These are phyloP conservation scores for Diglossa brunneiventris DNA, from an alignment of 2,113 vertebrate genomes.

Conservation along the genomic window DNA sequence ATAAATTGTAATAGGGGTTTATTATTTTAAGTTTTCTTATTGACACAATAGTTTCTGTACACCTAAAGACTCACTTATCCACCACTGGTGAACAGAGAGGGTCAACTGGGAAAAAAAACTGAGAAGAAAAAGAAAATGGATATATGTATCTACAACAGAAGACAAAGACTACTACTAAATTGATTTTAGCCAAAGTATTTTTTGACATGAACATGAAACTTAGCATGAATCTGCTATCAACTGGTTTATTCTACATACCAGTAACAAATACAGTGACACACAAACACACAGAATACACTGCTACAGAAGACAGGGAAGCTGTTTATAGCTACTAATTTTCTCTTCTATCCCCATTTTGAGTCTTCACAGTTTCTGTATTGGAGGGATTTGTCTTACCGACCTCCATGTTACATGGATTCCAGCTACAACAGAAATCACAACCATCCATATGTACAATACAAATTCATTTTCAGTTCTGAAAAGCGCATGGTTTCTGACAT, in stretches of 20 bases:
- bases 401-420: not conserved
- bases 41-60: constrained; percentile 38
- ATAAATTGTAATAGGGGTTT: constrained; percentile 54
- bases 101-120: not conserved
- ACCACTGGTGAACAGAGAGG: constrained; percentile 26
- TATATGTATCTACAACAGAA: not conserved
- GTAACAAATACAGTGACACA: not conserved
- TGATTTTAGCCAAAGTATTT: constrained; percentile 53
- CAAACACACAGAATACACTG: not conserved
- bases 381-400: not conserved
- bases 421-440: not conserved
- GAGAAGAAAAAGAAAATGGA: not conserved
- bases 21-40: constrained; percentile 20
- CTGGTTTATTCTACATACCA: not conserved
- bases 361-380: not conserved
- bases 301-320: not conserved
- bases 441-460: not conserved
- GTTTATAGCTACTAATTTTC: not conserved
- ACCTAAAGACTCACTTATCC: constrained; percentile 25
- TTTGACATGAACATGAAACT: constrained; percentile 57
- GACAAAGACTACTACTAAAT: constrained; percentile 25
- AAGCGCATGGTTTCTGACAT: not conserved
- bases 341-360: not conserved
- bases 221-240: constrained; percentile 1
- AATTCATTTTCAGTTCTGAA: not conserved